A percentile compares a stretch with the other conserved stretches of the same genome.
phyloP scores from a whole-genome alignment of 2,888 invertebrate species.

The Stomorhina lunata region DNA sequence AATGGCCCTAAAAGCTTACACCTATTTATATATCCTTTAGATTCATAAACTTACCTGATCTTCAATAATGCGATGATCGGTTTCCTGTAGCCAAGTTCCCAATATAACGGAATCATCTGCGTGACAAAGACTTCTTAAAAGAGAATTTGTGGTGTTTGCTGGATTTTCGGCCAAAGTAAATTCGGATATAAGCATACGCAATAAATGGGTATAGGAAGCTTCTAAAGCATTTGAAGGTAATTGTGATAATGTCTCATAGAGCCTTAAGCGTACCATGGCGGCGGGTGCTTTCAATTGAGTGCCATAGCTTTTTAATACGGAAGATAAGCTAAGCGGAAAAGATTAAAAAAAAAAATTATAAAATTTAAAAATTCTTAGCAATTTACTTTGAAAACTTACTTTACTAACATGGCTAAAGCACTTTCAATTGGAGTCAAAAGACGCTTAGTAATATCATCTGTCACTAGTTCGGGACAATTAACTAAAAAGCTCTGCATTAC shows the following conservation, averaged over 20 bases:
- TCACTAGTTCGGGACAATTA: slow-evolving; percentile 94
- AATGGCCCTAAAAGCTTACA: no score
- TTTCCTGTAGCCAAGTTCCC: slow-evolving; percentile 97
- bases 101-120: slow-evolving; percentile 94
- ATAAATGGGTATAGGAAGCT: slow-evolving; percentile 91
- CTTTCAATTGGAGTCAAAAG: slow-evolving; percentile 96
- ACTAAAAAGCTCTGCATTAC: slow-evolving; percentile 96
- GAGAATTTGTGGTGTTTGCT: slow-evolving; percentile 93
- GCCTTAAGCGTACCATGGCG: slow-evolving; percentile 93
- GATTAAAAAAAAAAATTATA: background rate
- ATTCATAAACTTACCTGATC: slow-evolving; percentile 95
- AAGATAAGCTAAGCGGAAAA: slow-evolving; percentile 84
- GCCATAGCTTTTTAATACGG: slow-evolving; percentile 92
- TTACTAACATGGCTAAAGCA: slow-evolving; percentile 95
- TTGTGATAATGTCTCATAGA: slow-evolving; percentile 92
- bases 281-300: slow-evolving; percentile 96
- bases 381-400: slow-evolving; percentile 82
- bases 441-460: slow-evolving; percentile 94
- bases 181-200: slow-evolving; percentile 95
- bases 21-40: no score
- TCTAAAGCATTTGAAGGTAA: slow-evolving; percentile 90
- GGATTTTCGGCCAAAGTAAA: slow-evolving; percentile 96
- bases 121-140: slow-evolving; percentile 90
- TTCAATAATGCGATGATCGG: slow-evolving; percentile 97
- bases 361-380: background rate